Evolutionary conservation across 64 coral and sea anemone species (phyloP).

Genomic region (Porites australiensis): DNA sequence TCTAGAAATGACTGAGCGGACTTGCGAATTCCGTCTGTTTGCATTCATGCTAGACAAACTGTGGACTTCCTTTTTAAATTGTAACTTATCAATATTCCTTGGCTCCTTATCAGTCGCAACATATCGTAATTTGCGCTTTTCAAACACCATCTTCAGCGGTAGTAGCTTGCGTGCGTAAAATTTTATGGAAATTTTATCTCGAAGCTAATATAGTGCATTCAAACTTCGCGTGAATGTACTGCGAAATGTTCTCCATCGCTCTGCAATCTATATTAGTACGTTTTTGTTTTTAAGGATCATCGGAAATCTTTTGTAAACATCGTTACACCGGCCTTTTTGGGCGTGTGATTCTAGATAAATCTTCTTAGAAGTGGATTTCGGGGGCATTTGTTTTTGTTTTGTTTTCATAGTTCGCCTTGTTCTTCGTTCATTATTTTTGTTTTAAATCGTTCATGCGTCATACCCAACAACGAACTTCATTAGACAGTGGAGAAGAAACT

Average conservation of each 20-base stretch:
- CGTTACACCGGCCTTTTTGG: background rate
- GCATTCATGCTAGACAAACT: background rate
- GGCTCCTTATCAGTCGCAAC: background rate
- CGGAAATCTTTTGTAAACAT: slow-evolving; percentile 23
- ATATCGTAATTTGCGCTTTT: slow-evolving; percentile 7
- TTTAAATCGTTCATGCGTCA: slow-evolving; percentile 14
- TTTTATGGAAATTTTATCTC: slow-evolving; percentile 47
- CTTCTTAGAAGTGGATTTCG: background rate
- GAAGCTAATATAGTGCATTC: background rate
- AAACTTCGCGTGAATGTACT: slow-evolving; percentile 31
- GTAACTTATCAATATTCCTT: background rate
- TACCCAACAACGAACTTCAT: background rate
- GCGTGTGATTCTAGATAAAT: background rate
- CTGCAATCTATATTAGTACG: slow-evolving; percentile 1
- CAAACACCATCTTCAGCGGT: background rate
- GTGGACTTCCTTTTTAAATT: background rate
- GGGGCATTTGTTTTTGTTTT: slow-evolving; percentile 1
- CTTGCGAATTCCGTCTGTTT: background rate
- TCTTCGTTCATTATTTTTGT: slow-evolving; percentile 12
- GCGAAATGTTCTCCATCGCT: background rate
- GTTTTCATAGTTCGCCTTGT: background rate
- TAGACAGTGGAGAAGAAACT: background rate
- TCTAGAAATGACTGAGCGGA: background rate
- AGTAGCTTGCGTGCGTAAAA: slow-evolving; percentile 46
- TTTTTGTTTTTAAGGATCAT: slow-evolving; percentile 35